Base-by-base conservation (phyloP, 1,140 invertebrate genomes). In the Leptinotarsa undecemlineata region DNA sequence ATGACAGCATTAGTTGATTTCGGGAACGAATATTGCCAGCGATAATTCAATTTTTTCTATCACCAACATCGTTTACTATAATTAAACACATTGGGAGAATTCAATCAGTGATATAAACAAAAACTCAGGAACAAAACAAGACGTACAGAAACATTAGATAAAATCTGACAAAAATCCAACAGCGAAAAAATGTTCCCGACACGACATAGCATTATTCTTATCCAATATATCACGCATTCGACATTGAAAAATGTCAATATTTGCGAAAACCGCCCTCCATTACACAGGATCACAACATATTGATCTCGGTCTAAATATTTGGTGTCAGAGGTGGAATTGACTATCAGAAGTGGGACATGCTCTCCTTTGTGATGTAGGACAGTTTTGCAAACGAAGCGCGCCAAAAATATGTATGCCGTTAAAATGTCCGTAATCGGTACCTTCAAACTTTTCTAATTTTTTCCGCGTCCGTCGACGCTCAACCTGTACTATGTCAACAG, bases 401-500 rank as follows among this genome's bases (percentile, higher is more conserved):
- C 23, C 42, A 48, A 60, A 51, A 57, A 47, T 33, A 64, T 48
- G 67, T 73, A 69, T 71, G 72, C 68, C 71, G 61, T 79, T 72
- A 67, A 77, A 75, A 75, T 73, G 51, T 57, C n/a, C 51, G n/a
- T 57, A 57, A 19, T 57, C 51, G 51, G 51, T 57, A 57, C 51
- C 51, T 57, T 57, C 14, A 19, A 57, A 57, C n/a, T 72, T 66
- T 13, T 73, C 20, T 73, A 75, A 73, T 71, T 66, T 75, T 26
- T 33, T 62, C 48, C 48, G 68, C 71, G 71, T 72, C 71, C 71
- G 47, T 63, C 51, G 76, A 82, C 82, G 81, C 81, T 51, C 71
- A 79, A 66, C 82, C 74, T 82, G 76, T 82, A 83, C 92, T 95
- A 96, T 91, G 95, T 96, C 78, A 98, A 89, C 87, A 98, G 89